Evolutionary conservation across 2,797 vertebrate genomes (phyloP), one percentile per base, ranked within the genome.

Genomic region (Rhadinocentrus ornatus): DNA sequence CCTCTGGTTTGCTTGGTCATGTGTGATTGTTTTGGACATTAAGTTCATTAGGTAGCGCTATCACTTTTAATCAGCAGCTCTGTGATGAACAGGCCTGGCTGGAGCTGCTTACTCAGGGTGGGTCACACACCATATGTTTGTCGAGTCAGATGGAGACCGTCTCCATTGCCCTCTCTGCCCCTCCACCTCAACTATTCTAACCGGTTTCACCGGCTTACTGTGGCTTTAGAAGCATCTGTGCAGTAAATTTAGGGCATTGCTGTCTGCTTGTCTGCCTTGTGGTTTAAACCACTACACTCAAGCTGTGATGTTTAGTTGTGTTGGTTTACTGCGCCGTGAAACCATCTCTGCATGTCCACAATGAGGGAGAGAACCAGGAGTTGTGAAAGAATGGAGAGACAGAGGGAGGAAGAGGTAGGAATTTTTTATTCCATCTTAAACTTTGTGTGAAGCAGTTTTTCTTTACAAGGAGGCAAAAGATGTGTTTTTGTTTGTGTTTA

Each of bases 171-270:
- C 75, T 78, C 66, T 58, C 72, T 80, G 68, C 68, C 65, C 44
- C 77, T 75, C 80, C 56, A 66, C 77, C 81, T 59, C 39, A 35
- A 62, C 78, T 79, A 81, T 85, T 86, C 76, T 61, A 88, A 90
- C 80, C 31, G 81, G 77, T 90, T 88, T 84, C 66, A 34, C 74
- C 73, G 77, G 88, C 92, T 94, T 93, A 93, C 73, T n/a, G 29
- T 86, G 91, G 90, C 91, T 93, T 93, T 90, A 86, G 88, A 91
- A 87, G 88, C 92, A 89, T 92, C 89, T 92, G 92, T 81, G 83
- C 83, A 9, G 80, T 75, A 86, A 81, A 89, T 91, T 75, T 88
- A 91, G 88, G 89, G 69, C 89, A 86, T 81, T 44, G 86, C 77
- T 71, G 79, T 86, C 83, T 77, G 77, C 77, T 65, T 52, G 80